Base-by-base conservation (phyloP, 2,888 invertebrate genomes). In the Lamproptera curius region DNA sequence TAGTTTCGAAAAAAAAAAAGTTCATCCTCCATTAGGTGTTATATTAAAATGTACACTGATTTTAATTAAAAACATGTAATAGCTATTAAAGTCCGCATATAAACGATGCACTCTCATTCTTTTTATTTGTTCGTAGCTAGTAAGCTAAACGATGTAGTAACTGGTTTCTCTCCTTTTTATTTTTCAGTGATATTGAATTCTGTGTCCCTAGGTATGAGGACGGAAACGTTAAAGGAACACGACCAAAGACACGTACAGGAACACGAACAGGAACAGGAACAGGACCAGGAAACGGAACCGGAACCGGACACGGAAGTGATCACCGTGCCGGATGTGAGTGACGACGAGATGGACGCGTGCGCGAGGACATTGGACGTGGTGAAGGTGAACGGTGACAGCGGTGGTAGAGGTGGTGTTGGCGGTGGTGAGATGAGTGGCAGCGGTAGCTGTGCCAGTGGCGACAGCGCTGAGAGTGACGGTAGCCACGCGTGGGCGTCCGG, bases 101-200 rank as follows among this genome's bases (percentile, higher is more conserved):
- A n/a, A n/a, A n/a, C n/a, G n/a, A n/a, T n/a, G n/a, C n/a, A n/a
- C n/a, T n/a, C n/a, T n/a, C n/a, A n/a, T 33, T 41, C 13, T 43
- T 41, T 37, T 40, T 16, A 14, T 9, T 45, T 50, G 44, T 58
- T 52, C 44, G 45, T 50, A 40, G 11, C 14, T 35, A 10, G 13
- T 10, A 35, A 14, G 15, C 16, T 36, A 16, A 20, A 20, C 20
- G 20, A 5, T 3, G 20, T 5, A 20, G 20, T 20, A 20, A 20
- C 20, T 3, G 4, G 20, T n/a, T 20, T 20, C 20, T 73, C 58
- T 76, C 57, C 80, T 71, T 79, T n/a, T 84, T 83, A 77, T 82
- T 85, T n/a, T 86, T 78, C 83, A 85, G 86, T 86, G 83, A 85
- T 84, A 79, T 85, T 83, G 77, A 86, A 85, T 84, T 86, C 81